Base-by-base conservation (phyloP, 2,113 vertebrate species). In the Echinops telfairi region DNA sequence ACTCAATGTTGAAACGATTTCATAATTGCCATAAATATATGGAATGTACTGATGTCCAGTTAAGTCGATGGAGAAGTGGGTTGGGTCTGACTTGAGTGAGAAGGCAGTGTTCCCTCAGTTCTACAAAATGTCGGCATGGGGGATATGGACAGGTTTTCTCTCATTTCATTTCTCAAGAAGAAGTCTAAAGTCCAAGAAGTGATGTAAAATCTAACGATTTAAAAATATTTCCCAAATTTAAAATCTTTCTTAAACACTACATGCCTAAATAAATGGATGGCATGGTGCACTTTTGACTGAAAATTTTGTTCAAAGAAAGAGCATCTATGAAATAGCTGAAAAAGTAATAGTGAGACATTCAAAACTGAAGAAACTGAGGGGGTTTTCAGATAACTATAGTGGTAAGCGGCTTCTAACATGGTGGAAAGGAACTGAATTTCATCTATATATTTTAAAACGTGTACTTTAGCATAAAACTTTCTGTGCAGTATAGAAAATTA, bases 401-500 rank as follows among this genome's bases (percentile, higher is more conserved):
- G 22, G 33, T 25, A 88, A 85, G 47, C 16, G 64, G 5, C 53
- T 29, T 47, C 71, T 31, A 38, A 20, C 8, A 23, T 71, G 4
- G 20, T 79, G 83, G 36, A 66, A 91, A 77, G 60, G 86, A 12
- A 62, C 10, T 83, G n/a, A 70, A 58, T 84, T 91, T 58, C 64
- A 83, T 83, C 12, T 36, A 62, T 23, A 14, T 7, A 23, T 76
- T 62, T 64, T 86, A 78, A 89, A 94, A 80, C 29, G 9, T 38
- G 29, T 27, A 47, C 27, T 47, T 92, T 43, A 31, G 62, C 40
- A 64, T 88, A 40, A 77, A 73, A 90, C 22, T 88, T 95, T 88
- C 62, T 68, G 62, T 85, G 33, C n/a, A 83, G 47, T 91, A 23
- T 82, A 88, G 64, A 83, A 83, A 91, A 89, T 27, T 89, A 81